Conservation (phyloP, 2,888 invertebrate species). For the Operophtera brumata region DNA sequence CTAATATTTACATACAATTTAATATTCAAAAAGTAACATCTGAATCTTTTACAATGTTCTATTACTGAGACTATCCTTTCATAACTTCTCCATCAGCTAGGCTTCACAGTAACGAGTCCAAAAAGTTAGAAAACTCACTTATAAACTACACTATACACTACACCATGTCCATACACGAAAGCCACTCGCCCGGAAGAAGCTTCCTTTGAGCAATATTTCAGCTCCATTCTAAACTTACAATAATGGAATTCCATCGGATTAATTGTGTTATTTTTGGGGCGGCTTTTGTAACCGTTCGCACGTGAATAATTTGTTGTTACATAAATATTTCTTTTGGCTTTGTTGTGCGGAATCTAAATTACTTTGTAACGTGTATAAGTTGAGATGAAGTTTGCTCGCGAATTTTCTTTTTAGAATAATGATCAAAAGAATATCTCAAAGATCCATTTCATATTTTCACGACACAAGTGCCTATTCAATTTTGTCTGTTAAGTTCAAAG, state of each 20-base stretch:
- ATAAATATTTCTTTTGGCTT: conserved; percentile 46
- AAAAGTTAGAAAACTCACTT: conserved; percentile 18
- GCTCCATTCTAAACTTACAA: conserved; percentile 65
- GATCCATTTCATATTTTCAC: background rate
- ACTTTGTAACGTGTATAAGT: conserved; percentile 26
- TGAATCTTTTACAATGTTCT: background rate
- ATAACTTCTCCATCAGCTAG: background rate
- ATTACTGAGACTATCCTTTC: background rate
- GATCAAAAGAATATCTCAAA: background rate
- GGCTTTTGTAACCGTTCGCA: conserved; percentile 49
- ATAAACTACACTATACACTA: conserved; percentile 29
- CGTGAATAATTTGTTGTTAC: conserved; percentile 62
- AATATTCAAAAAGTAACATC: too few species aligned
- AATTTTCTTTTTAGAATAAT: background rate
- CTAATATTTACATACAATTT: too few species aligned
- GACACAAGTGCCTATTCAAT: background rate
- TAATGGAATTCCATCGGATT: conserved; percentile 54
- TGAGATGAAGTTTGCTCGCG: background rate
- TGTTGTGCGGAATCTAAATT: conserved; percentile 29
- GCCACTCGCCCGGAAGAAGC: conserved; percentile 56
- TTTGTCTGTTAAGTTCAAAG: too few species aligned
- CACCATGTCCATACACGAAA: conserved; percentile 47
- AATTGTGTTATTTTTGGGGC: conserved; percentile 69
- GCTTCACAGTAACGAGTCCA: conserved; percentile 4
- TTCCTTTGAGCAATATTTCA: conserved; percentile 52